Evolutionary conservation across 2,888 invertebrate species (phyloP), one percentile per base, ranked within the genome.

Genomic region (Coenonympha glycerion): DNA sequence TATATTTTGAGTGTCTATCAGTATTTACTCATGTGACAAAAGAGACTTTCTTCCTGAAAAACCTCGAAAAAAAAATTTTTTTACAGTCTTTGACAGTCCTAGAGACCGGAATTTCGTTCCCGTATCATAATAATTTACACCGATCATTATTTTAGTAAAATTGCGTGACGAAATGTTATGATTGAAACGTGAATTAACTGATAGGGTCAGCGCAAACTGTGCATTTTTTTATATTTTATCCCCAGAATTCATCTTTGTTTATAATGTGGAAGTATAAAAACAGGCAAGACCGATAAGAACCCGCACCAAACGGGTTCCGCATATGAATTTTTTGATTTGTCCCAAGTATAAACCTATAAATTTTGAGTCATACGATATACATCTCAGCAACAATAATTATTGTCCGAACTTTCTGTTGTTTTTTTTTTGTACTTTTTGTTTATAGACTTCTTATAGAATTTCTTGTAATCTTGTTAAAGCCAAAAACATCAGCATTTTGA

Each of bases 151-250:
- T 48, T 53, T 53, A 34, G 21, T 56, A 51, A 53, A 53, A 56
- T 56, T 56, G 56, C 56, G 56, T 56, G 56, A 56, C 50, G 53
- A 56, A 51, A 53, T 53, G 47, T 56, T 53, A 56, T 56, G 56
- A 56, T 56, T 56, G 56, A 53, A 56, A 56, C 53, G 56, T 51
- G 50, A 51, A 56, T 41, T 49, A 42, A 33, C 47, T 45, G 52
- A 45, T 47, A 28, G 16, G 45, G 24, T 16, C 9, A 24, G 11
- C 36, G 37, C 36, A 15, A 19, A 46, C 26, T 28, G 22, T 13
- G 18, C 24, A 19, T 15, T 11, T 44, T 33, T 3, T 6, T 9
- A n/a, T n/a, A n/a, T n/a, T n/a, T n/a, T n/a, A n/a, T n/a, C n/a
- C n/a, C n/a, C n/a, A n/a, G n/a, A n/a, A n/a, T n/a, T n/a, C n/a